These are phyloP conservation scores for Drosophila bifasciata DNA, from an alignment of 1,140 invertebrate genomes.

Conservation along the genomic window DNA sequence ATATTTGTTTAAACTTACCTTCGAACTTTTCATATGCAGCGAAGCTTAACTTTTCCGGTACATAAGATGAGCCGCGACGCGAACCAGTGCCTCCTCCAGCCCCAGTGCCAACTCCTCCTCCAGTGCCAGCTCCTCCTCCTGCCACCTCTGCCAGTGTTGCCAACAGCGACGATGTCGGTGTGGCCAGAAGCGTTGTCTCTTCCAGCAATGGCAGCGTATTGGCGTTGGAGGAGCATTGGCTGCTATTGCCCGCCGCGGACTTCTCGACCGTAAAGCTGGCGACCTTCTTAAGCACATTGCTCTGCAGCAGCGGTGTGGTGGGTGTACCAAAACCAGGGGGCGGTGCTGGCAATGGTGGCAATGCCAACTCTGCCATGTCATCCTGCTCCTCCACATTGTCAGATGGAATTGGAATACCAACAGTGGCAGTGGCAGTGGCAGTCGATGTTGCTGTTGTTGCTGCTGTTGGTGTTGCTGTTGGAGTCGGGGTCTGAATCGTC, in stretches of 20 bases:
- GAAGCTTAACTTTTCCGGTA: conserved; percentile 93
- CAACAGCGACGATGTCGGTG: conserved; percentile 31
- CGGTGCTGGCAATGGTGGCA: conserved; percentile 23
- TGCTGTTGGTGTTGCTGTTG: neutral
- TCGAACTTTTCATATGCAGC: conserved; percentile 94
- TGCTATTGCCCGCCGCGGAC: conserved; percentile 58
- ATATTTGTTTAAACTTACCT: conserved; percentile 87
- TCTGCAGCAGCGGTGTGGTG: conserved; percentile 84
- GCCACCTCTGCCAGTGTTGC: conserved; percentile 42
- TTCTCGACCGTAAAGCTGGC: conserved; percentile 91
- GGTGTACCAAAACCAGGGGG: conserved; percentile 74
- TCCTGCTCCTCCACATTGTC: conserved; percentile 50
- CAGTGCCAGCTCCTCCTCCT: conserved; percentile 2
- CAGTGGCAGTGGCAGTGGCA: conserved; percentile 8
- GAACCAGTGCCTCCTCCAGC: conserved; percentile 32
- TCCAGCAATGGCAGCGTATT: conserved; percentile 30
- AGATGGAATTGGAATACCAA: conserved; percentile 4
- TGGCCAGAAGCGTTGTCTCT: conserved; percentile 58
- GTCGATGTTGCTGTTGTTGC: conserved; percentile 11
- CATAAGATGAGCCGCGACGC: conserved; percentile 88
- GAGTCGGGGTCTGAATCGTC: neutral
- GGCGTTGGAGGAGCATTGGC: conserved; percentile 36
- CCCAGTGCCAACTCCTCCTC: neutral
- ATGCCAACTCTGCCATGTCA: conserved; percentile 47
- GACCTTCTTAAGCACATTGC: conserved; percentile 91